Conservation (phyloP, 2,113 vertebrate genomes). For the Azemiops feae region DNA sequence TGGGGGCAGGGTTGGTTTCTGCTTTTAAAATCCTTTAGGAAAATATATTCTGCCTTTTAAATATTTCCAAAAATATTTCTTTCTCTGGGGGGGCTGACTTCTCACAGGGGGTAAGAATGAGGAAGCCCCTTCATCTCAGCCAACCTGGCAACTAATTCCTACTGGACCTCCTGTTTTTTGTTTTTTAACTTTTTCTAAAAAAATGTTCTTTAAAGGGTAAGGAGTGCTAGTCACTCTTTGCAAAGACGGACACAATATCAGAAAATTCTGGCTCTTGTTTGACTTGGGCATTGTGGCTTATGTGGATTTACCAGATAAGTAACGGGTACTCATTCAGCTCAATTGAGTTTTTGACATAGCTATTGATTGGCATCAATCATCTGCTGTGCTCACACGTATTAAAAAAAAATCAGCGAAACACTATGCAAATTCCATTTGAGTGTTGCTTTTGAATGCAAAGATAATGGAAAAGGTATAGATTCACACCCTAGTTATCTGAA, state of each 20-base stretch:
- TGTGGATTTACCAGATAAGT: not conserved
- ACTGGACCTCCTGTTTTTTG: not conserved
- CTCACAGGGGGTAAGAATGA: not conserved
- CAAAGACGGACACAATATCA: not conserved
- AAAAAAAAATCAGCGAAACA: not conserved
- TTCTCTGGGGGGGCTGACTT: too few relatives aligned
- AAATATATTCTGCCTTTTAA: too few relatives aligned
- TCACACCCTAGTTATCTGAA: not conserved
- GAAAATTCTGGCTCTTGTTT: not conserved
- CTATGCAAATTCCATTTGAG: not conserved
- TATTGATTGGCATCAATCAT: not conserved
- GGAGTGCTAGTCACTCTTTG: not conserved
- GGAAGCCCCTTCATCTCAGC: not conserved
- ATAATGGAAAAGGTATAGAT: not conserved
- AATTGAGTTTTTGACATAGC: not conserved
- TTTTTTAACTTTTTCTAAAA: not conserved
- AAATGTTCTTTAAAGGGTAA: not conserved
- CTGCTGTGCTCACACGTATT: not conserved
- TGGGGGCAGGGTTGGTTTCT: too few relatives aligned
- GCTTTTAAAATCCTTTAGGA: too few relatives aligned
- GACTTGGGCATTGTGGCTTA: not conserved
- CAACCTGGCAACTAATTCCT: not conserved
- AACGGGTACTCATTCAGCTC: not conserved
- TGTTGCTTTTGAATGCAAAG: not conserved
- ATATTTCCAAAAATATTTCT: too few relatives aligned